Evolutionary conservation across 2,888 invertebrate genomes (phyloP), one percentile per base, ranked within the genome.

Genomic region (Phengaris arion): DNA sequence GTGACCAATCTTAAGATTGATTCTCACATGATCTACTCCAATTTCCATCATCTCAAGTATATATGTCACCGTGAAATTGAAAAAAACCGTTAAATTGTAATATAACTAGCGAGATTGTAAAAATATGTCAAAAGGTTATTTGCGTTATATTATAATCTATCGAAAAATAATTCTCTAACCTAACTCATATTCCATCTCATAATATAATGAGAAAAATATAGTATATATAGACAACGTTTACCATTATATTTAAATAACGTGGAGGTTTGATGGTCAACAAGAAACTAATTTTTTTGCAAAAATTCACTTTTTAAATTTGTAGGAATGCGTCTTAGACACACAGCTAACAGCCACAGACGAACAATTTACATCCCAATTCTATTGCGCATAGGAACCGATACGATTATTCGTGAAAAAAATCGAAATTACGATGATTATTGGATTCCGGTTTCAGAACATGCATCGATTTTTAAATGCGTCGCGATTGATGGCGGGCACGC

Each of bases 381-480:
- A 84, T 79, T 82, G 85, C 85, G 86, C 86, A 85, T 85, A 81
- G 85, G 82, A 83, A 82, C 83, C 81, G 83, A 81, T 82, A 84
- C 85, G 84, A 85, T 86, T 85, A 85, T 85, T 86, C 85, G 81
- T 85, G 87, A 81, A 83, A 84, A 82, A 82, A 81, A 81, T 85
- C 83, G 84, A 84, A 86, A 87, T 90, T 89, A 90, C 89, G 83
- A 79, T 81, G 82, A 86, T 83, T 84, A 85, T 85, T 82, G 84
- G 84, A 86, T 85, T 88, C 88, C 89, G 89, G 88, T 89, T 88
- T 88, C 89, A 89, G 89, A 89, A 91, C 89, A 88, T 90, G 91
- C 93, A 93, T 93, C 90, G 93, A 93, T 93, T 93, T 93, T 93
- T 86, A 86, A 87, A 84, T 82, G 85, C 81, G 91, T 89, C 89